Evolutionary conservation across 2,888 invertebrate species (phyloP).

Genomic region (Marasmarcha lunaedactyla): DNA sequence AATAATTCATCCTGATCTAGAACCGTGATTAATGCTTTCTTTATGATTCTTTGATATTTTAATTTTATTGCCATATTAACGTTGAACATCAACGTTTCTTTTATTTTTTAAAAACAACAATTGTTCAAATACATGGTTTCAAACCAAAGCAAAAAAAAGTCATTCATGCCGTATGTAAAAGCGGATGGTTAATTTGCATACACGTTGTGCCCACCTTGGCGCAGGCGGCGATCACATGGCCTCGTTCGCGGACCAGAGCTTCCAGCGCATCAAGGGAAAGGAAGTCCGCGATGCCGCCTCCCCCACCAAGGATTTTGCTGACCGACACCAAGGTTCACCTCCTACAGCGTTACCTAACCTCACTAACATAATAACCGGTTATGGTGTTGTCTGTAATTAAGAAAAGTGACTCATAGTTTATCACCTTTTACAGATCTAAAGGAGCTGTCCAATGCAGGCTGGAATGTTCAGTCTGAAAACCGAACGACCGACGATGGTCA

Average conservation of each 20-base stretch:
- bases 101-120: too few relatives aligned
- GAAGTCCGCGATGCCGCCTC: slow-evolving; percentile 84
- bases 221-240: slow-evolving; percentile 70
- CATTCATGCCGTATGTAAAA: not conserved
- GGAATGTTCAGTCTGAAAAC: slow-evolving; percentile 75
- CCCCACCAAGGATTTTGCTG: slow-evolving; percentile 73
- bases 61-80: too few relatives aligned
- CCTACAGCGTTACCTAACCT: slow-evolving; percentile 26
- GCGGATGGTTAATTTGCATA: not conserved
- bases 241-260: slow-evolving; percentile 80
- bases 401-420: not conserved
- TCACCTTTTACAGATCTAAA: slow-evolving; percentile 48
- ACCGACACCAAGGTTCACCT: slow-evolving; percentile 57
- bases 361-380: slow-evolving; percentile 54
- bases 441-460: slow-evolving; percentile 69
- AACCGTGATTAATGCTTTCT: too few relatives aligned
- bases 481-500: slow-evolving; percentile 74
- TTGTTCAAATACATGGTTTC: too few relatives aligned
- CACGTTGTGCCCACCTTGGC: too few relatives aligned
- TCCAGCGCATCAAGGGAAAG: slow-evolving; percentile 82
- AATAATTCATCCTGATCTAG: too few relatives aligned
- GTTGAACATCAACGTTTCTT: too few relatives aligned
- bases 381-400: slow-evolving; percentile 14
- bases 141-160: too few relatives aligned
- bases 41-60: too few relatives aligned